Conservation (phyloP, 2,113 vertebrate species). For the Pyxicephalus adspersus region DNA sequence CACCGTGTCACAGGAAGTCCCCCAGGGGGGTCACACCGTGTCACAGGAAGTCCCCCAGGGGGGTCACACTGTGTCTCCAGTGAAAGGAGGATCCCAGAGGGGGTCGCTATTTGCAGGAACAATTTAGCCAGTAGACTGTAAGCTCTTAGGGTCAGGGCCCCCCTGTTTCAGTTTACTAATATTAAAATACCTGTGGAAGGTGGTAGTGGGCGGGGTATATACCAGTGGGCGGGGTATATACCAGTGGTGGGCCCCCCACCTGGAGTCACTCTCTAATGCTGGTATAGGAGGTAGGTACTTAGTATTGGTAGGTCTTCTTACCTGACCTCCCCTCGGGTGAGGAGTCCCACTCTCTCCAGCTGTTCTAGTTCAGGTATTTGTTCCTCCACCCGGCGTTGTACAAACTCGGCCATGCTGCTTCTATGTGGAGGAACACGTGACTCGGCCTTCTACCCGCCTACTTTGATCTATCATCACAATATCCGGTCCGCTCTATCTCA, state of each 20-base stretch:
- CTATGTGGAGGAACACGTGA: not conserved
- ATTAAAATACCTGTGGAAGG: too few relatives aligned
- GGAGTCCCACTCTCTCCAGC: constrained; percentile 89
- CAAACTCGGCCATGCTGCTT: constrained; percentile 82
- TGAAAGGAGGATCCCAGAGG: not conserved
- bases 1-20: not conserved
- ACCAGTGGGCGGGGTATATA: not conserved
- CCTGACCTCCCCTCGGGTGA: constrained; percentile 85
- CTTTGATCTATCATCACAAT: too few relatives aligned
- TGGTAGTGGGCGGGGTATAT: not conserved
- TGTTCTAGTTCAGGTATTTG: constrained; percentile 88
- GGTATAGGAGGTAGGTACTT: not conserved
- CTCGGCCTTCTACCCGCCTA: too few relatives aligned
- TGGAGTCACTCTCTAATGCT: not conserved
- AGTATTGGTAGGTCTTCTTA: constrained; percentile 66
- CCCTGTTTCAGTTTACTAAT: too few relatives aligned
- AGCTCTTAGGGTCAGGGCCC: too few relatives aligned
- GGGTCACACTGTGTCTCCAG: not conserved
- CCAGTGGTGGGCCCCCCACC: too few relatives aligned
- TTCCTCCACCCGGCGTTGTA: constrained; percentile 88
- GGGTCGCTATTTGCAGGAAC: not conserved
- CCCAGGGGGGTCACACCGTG: not conserved
- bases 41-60: not conserved
- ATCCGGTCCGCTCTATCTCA: too few relatives aligned
- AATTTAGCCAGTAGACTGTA: too few relatives aligned